Percentiles rank a stretch among this genome's conserved stretches.
Conservation (phyloP, 1,140 invertebrate genomes). For the Limonius californicus region DNA sequence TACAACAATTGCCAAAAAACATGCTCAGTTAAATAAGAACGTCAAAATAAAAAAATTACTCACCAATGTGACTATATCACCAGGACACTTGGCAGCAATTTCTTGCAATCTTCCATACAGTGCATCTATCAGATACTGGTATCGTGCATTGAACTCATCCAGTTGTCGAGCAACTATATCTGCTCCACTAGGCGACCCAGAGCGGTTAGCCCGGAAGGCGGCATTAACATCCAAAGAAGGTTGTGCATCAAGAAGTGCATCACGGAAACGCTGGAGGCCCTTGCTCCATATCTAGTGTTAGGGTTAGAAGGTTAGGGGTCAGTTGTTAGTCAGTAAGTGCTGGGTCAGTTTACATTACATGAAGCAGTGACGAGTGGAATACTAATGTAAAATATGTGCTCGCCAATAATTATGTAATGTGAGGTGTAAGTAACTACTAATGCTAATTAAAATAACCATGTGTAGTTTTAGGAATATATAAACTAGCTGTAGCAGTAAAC, state of each 20-base stretch:
- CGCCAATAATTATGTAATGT: background rate
- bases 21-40: background rate
- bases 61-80: slow-evolving; percentile 63
- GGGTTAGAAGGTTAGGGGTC: slow-evolving; percentile 46
- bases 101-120: slow-evolving; percentile 64
- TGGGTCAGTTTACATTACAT: slow-evolving; percentile 27
- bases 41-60: slow-evolving; percentile 46
- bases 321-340: slow-evolving; percentile 44
- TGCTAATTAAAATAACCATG: too few relatives aligned
- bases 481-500: too few relatives aligned
- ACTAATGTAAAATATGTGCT: background rate
- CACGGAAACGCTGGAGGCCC: slow-evolving; percentile 71
- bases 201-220: slow-evolving; percentile 40
- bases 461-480: too few relatives aligned
- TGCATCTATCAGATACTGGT: slow-evolving; percentile 69
- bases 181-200: slow-evolving; percentile 54
- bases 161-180: slow-evolving; percentile 81
- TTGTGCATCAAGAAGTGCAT: slow-evolving; percentile 81
- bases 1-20: too few relatives aligned
- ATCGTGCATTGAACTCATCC: slow-evolving; percentile 79
- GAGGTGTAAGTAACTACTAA: too few relatives aligned
- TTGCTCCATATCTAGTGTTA: slow-evolving; percentile 57
- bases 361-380: slow-evolving; percentile 19
- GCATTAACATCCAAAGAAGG: slow-evolving; percentile 70
- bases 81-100: slow-evolving; percentile 55